phyloP scores from a whole-genome alignment of 2,888 invertebrate species.

The Heterodera filipjevi region DNA sequence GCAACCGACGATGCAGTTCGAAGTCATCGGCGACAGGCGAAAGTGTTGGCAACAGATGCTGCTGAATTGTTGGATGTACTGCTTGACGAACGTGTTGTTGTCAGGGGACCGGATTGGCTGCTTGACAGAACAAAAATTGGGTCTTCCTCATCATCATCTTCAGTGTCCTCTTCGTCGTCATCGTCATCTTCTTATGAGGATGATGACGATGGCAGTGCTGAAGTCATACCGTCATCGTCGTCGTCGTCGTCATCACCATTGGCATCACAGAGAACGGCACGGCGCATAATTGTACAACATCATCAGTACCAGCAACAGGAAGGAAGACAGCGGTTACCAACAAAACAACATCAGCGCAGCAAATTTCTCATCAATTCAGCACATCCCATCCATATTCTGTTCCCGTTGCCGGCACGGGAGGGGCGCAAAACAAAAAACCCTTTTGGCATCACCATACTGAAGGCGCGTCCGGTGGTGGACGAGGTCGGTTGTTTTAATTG shows the following conservation, averaged over 20 bases:
- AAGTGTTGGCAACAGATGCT: not conserved
- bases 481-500: constrained; percentile 23
- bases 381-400: constrained; percentile 53
- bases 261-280: not conserved
- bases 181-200: not conserved
- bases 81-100: not conserved
- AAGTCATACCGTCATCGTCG: not conserved
- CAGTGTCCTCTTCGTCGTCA: not conserved
- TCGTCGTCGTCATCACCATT: not conserved
- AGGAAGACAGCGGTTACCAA: not conserved
- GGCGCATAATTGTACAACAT: not conserved
- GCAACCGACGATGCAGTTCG: too few relatives aligned
- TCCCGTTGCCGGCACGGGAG: constrained; percentile 51
- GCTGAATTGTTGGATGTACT: not conserved
- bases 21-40: too few relatives aligned
- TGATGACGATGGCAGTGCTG: not conserved
- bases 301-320: not conserved
- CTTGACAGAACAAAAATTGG: not conserved
- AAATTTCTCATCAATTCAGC: not conserved
- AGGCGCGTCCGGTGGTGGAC: constrained; percentile 55
- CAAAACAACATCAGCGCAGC: not conserved
- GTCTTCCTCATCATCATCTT: constrained; percentile 1
- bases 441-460: constrained; percentile 55
- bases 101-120: not conserved
- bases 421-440: constrained; percentile 53